Evolutionary conservation across 2,888 invertebrate genomes (phyloP).

Genomic region (Scaptomyza reducta): DNA sequence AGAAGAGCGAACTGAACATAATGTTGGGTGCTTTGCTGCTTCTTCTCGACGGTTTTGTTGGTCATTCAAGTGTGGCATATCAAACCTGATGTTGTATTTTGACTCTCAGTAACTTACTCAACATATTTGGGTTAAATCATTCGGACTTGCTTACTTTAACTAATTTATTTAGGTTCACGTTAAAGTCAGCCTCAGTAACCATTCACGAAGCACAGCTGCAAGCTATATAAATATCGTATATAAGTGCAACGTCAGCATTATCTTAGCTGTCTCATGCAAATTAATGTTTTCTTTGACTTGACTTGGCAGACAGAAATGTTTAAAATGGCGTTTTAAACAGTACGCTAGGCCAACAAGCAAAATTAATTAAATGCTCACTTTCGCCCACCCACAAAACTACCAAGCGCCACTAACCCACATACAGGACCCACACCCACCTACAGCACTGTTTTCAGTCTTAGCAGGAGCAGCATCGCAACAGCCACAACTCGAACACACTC

Average conservation of each 20-base stretch:
- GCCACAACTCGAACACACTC: conserved; percentile 1
- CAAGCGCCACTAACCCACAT: neutral
- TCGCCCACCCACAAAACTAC: conserved; percentile 10
- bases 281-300: conserved; percentile 61
- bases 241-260: conserved; percentile 11
- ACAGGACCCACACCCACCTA: neutral
- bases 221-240: neutral
- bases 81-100: neutral
- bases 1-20: conserved; percentile 17
- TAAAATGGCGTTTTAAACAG: conserved; percentile 72
- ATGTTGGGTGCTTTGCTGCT: conserved; percentile 39
- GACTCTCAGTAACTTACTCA: neutral
- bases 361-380: conserved; percentile 68
- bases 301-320: conserved; percentile 55
- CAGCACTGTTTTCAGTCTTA: neutral
- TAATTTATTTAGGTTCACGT: neutral
- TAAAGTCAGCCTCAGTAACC: neutral
- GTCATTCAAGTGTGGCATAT: conserved; percentile 16
- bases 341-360: conserved; percentile 56
- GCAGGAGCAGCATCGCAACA: neutral
- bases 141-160: neutral
- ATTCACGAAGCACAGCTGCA: conserved; percentile 5
- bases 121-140: neutral
- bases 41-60: neutral
- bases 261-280: conserved; percentile 38